phyloP scores from a whole-genome alignment of 1,140 invertebrate genomes.

The Pseudomyrmex gracilis region DNA sequence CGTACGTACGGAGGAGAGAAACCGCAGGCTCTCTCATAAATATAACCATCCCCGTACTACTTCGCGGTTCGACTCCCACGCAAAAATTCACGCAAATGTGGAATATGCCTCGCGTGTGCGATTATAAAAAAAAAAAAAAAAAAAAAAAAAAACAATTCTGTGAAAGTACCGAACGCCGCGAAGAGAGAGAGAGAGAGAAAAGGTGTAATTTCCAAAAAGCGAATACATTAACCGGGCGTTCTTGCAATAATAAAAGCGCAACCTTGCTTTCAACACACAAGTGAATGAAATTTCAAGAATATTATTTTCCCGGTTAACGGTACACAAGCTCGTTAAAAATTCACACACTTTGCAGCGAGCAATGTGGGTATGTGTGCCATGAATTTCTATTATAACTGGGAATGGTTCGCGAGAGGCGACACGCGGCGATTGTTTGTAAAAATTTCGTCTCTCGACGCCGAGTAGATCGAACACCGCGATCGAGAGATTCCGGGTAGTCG shows the following conservation, averaged over 20 bases:
- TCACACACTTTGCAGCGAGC: background rate
- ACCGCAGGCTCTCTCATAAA: slow-evolving; percentile 20
- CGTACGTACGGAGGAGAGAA: slow-evolving; percentile 59
- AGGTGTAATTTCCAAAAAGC: background rate
- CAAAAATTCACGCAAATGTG: slow-evolving; percentile 39
- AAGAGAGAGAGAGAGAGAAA: too few species aligned
- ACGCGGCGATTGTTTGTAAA: background rate
- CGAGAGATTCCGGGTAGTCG: slow-evolving; percentile 11
- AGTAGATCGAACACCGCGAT: background rate
- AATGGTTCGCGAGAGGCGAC: background rate
- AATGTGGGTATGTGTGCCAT: slow-evolving; percentile 52
- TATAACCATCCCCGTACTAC: background rate
- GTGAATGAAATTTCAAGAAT: too few species aligned
- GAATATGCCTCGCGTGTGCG: background rate
- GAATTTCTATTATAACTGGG: slow-evolving; percentile 22
- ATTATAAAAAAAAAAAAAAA: background rate
- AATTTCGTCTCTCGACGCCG: background rate
- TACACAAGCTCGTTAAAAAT: slow-evolving; percentile 26
- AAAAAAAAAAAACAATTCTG: background rate
- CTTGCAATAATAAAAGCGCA: too few species aligned
- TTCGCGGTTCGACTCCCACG: slow-evolving; percentile 16
- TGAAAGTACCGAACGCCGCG: background rate
- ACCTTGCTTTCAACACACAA: too few species aligned
- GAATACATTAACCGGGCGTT: background rate
- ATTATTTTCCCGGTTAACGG: background rate